Conservation (phyloP, 2,113 vertebrate species). For the Nothocercus nigrocapillus region DNA sequence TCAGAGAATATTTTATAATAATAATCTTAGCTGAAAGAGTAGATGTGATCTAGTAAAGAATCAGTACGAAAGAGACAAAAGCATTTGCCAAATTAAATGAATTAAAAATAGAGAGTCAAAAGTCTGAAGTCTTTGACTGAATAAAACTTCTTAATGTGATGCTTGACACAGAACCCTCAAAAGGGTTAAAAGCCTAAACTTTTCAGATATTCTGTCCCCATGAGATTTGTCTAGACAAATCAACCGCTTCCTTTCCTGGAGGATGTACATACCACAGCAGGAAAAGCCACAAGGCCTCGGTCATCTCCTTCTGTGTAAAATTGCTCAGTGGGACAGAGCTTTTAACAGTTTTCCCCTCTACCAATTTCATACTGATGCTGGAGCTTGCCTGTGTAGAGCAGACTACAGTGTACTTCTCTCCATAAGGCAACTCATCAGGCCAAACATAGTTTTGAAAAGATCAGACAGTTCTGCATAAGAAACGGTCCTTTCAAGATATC, state of each 20-base stretch:
- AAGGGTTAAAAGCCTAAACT: not conserved
- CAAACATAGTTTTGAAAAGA: not conserved
- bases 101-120: not conserved
- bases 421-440: rapidly evolving
- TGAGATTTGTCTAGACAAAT: conserved; percentile 16
- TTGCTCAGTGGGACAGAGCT: not conserved
- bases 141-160: not conserved
- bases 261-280: not conserved
- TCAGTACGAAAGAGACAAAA: not conserved
- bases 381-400: not conserved
- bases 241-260: conserved; percentile 43
- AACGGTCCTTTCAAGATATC: not conserved
- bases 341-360: not conserved
- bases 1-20: not conserved
- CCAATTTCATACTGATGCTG: not conserved
- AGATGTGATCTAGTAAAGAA: not conserved
- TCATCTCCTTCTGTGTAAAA: conserved; percentile 3
- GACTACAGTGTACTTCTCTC: rapidly evolving
- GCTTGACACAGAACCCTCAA: not conserved
- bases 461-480: not conserved
- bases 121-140: not conserved
- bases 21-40: not conserved
- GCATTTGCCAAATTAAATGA: not conserved
- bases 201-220: not conserved
- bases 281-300: not conserved